Conservation (phyloP, 1,140 invertebrate genomes). For the Caenorhabditis remanei region DNA sequence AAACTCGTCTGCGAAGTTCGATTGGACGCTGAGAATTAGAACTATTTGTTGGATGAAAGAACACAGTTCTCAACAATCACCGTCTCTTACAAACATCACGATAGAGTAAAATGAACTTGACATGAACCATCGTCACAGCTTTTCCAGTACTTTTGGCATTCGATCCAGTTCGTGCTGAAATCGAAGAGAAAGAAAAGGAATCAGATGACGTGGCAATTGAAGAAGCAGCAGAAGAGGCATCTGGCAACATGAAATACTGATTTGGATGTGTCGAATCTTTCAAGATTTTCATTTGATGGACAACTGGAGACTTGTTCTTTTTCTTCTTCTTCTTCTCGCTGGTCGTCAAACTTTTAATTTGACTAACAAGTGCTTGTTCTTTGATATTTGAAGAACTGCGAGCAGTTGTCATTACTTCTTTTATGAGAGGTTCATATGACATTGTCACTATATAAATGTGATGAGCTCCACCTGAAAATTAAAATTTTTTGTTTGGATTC, state of each 20-base stretch:
- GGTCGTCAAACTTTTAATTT: background rate
- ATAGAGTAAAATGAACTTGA: slow-evolving; percentile 9
- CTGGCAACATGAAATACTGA: background rate
- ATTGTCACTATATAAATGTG: background rate
- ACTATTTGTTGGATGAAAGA: too few relatives aligned
- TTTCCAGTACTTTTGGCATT: slow-evolving; percentile 5
- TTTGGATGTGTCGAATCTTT: background rate
- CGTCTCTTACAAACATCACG: background rate
- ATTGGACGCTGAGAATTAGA: slow-evolving; percentile 11
- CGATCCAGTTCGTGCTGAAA: background rate
- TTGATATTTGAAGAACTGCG: background rate
- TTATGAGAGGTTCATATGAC: background rate
- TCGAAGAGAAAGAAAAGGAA: background rate
- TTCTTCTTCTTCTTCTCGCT: background rate
- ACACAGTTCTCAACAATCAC: background rate
- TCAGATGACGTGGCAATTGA: background rate
- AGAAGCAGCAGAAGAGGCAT: background rate
- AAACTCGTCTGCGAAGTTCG: background rate
- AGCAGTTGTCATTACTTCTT: too few relatives aligned
- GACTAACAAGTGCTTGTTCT: background rate
- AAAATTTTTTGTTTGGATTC: background rate
- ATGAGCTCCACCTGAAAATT: background rate
- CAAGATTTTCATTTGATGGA: background rate
- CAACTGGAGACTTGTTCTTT: background rate
- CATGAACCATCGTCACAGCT: slow-evolving; percentile 15